phyloP scores from a whole-genome alignment of 2,888 invertebrate genomes.

The Agelastica alni region DNA sequence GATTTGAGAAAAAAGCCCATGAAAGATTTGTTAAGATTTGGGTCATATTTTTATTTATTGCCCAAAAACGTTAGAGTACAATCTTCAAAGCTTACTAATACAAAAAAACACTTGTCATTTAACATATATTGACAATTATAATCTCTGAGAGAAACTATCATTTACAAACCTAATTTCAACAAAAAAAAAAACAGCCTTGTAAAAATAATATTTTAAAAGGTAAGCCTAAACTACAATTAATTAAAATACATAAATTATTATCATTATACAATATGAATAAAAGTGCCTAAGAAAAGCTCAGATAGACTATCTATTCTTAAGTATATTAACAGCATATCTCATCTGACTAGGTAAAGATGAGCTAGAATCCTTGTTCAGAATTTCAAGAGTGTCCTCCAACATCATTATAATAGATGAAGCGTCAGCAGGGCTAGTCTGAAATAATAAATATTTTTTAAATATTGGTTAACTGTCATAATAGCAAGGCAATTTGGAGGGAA shows the following conservation, averaged over 20 bases:
- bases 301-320: slow-evolving; percentile 50
- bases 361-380: slow-evolving; percentile 39
- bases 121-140: slow-evolving; percentile 29
- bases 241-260: slow-evolving; percentile 32
- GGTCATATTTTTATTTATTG: no score
- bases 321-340: slow-evolving; percentile 48
- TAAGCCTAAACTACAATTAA: slow-evolving; percentile 31
- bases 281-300: slow-evolving; percentile 20
- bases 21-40: no score
- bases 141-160: slow-evolving; percentile 27
- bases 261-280: no score
- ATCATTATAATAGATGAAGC: slow-evolving; percentile 41
- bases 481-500: no score
- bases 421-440: slow-evolving; percentile 48
- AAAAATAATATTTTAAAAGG: slow-evolving; percentile 33
- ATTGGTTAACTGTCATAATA: no score
- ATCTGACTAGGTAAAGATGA: slow-evolving; percentile 41
- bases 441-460: no score
- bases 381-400: slow-evolving; percentile 44
- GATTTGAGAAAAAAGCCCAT: no score
- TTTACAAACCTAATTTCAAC: slow-evolving; percentile 33
- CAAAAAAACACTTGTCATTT: slow-evolving; percentile 7
- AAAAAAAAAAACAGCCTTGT: slow-evolving; percentile 35
- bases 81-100: no score
- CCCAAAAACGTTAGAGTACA: no score